Evolutionary conservation across 2,113 vertebrate species (phyloP).

Genomic region (Chascanopsetta lugubris): DNA sequence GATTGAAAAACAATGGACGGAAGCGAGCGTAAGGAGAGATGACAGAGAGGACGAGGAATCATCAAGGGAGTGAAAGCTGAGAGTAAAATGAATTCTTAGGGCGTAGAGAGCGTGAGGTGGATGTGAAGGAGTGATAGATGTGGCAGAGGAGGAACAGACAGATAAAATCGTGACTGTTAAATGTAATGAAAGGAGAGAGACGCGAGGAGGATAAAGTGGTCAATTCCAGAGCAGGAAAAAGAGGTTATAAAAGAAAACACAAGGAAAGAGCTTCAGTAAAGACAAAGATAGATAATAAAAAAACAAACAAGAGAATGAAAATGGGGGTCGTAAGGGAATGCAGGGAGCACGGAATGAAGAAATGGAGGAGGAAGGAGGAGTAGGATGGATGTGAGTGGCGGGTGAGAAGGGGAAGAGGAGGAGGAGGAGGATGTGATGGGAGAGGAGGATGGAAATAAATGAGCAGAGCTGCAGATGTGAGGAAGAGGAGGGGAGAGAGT

Average conservation of each 20-base stretch:
- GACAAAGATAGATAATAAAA: background rate
- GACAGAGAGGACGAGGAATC: background rate
- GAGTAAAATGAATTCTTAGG: background rate
- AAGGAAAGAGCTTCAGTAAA: background rate
- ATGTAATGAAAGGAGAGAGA: constrained; percentile 2
- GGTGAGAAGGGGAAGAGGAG: background rate
- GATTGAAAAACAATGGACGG: background rate
- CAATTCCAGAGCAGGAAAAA: background rate
- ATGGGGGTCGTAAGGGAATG: background rate
- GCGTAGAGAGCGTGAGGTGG: background rate
- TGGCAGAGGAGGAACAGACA: background rate
- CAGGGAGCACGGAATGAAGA: background rate
- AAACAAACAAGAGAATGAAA: background rate
- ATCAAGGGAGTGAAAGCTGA: background rate
- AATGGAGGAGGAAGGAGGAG: background rate
- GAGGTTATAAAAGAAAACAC: constrained; percentile 1
- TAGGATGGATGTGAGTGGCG: constrained; percentile 11
- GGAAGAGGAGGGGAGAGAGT: constrained; percentile 7
- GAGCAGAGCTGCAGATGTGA: constrained; percentile 22
- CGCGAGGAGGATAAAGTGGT: constrained; percentile 1
- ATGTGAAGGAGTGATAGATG: background rate
- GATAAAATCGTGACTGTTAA: background rate
- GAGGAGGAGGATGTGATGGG: constrained; percentile 8
- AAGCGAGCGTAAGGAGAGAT: background rate
- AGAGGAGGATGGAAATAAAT: constrained; percentile 33